Percentiles rank a stretch among this genome's conserved stretches.
phyloP scores from a whole-genome alignment of 2,113 vertebrate genomes.

The Pterophyllum scalare region DNA sequence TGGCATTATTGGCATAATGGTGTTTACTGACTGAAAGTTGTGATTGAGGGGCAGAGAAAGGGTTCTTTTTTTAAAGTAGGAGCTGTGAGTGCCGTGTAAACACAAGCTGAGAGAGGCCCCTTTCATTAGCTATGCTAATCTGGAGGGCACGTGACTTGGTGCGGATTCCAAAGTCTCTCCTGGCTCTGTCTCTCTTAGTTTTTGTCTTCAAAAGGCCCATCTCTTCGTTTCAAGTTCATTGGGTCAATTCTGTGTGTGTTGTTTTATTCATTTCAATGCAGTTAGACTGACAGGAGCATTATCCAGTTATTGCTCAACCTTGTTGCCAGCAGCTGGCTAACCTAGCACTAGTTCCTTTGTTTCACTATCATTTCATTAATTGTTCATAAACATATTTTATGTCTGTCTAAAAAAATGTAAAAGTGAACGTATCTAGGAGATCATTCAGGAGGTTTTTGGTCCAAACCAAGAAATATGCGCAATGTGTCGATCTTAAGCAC shows the following conservation, averaged over 20 bases:
- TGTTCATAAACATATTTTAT: not conserved
- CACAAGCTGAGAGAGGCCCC: constrained; percentile 74
- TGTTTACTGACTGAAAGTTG: constrained; percentile 54
- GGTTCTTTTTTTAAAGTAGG: constrained; percentile 59
- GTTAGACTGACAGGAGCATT: constrained; percentile 25
- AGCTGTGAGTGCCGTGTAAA: constrained; percentile 66
- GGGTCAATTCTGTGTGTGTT: constrained; percentile 35
- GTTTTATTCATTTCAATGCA: not conserved
- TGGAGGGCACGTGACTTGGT: constrained; percentile 65
- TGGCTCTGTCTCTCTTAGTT: constrained; percentile 40
- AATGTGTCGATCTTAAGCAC: not conserved
- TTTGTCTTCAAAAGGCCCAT: constrained; percentile 44
- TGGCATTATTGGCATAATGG: constrained; percentile 64
- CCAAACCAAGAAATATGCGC: not conserved
- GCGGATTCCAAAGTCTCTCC: constrained; percentile 56
- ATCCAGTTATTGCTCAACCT: not conserved
- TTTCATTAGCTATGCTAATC: constrained; percentile 82
- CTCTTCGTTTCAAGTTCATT: constrained; percentile 45
- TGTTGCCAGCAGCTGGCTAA: not conserved
- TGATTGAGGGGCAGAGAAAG: constrained; percentile 65
- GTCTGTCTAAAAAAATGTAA: not conserved
- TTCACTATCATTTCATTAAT: not conserved
- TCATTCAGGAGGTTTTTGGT: not conserved
- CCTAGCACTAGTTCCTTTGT: not conserved
- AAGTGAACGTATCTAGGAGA: not conserved